A percentile compares a stretch with the other conserved stretches of the same genome.
Conservation (phyloP, 2,888 invertebrate species). For the Suillia variegata region DNA sequence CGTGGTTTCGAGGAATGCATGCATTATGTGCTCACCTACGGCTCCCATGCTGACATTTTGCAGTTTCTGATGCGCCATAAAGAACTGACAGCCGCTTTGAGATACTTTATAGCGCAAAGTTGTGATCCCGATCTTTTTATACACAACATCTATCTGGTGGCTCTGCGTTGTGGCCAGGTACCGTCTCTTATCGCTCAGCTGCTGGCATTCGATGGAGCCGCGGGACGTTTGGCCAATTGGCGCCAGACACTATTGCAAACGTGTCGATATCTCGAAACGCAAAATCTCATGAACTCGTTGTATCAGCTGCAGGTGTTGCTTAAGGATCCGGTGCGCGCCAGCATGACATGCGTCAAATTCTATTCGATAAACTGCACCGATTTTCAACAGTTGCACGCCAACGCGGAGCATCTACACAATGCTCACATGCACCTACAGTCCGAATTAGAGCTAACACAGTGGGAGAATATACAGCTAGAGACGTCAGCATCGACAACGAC, state of each 20-base stretch:
- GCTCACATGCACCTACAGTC: conserved; percentile 72
- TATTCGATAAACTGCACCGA: conserved; percentile 69
- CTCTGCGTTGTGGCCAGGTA: conserved; percentile 70
- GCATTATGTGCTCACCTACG: conserved; percentile 81
- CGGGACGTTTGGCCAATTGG: conserved; percentile 71
- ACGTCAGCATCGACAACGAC: neutral
- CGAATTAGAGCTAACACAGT: conserved; percentile 65
- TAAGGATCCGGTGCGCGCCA: conserved; percentile 76
- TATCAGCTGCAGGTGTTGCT: conserved; percentile 76
- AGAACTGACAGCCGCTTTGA: conserved; percentile 71
- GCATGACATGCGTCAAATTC: conserved; percentile 79
- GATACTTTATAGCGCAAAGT: conserved; percentile 72
- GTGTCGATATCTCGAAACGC: conserved; percentile 74
- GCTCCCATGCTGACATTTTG: conserved; percentile 74
- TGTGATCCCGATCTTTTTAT: conserved; percentile 74
- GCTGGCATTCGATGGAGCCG: conserved; percentile 72
- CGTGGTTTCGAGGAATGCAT: conserved; percentile 78
- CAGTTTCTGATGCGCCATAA: conserved; percentile 78
- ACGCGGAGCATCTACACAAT: conserved; percentile 64
- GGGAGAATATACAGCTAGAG: conserved; percentile 62
- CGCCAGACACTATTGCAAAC: conserved; percentile 72
- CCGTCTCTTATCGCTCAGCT: conserved; percentile 69
- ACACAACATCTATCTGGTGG: conserved; percentile 72
- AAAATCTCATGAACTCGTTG: conserved; percentile 71
- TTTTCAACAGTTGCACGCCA: conserved; percentile 65